These are phyloP conservation scores for Scaptomyza flava DNA, from an alignment of 2,888 invertebrate species.

Conservation along the genomic window DNA sequence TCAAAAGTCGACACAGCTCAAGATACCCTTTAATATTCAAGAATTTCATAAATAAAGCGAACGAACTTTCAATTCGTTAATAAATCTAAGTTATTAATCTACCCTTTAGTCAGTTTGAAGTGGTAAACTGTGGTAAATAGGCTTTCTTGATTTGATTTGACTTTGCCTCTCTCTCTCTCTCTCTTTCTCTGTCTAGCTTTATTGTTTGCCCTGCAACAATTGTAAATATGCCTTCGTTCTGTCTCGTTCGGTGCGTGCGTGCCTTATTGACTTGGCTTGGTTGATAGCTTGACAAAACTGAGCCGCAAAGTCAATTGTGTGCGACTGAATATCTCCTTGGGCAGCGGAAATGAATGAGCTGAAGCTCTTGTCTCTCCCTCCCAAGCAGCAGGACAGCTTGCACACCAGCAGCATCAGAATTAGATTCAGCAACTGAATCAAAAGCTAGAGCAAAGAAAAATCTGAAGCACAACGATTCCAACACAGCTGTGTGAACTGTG, in stretches of 20 bases:
- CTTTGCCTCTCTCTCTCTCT: background rate
- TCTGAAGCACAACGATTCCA: conserved; percentile 4
- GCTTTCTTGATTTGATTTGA: conserved; percentile 2
- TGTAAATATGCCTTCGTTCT: conserved; percentile 16
- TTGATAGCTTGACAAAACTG: conserved; percentile 48
- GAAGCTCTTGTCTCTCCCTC: background rate
- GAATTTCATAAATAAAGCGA: no score
- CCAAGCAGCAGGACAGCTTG: conserved; percentile 14
- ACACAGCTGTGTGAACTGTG: conserved; percentile 15
- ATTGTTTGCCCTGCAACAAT: conserved; percentile 4
- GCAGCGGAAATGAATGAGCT: conserved; percentile 60
- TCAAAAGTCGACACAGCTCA: background rate
- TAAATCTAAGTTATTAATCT: background rate
- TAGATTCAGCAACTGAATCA: conserved; percentile 21
- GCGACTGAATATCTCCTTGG: conserved; percentile 17
- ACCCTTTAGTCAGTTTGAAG: background rate
- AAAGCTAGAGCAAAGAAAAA: conserved; percentile 8
- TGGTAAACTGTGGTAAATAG: conserved; percentile 31
- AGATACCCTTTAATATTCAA: background rate
- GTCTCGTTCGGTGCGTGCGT: conserved; percentile 51
- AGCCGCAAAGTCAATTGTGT: conserved; percentile 76
- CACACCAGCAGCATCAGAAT: conserved; percentile 30
- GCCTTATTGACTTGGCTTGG: conserved; percentile 71
- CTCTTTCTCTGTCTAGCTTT: conserved; percentile 3
- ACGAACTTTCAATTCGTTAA: background rate